Evolutionary conservation across 2,888 invertebrate genomes (phyloP), one percentile per base, ranked within the genome.

Genomic region (Pycnomerus fuliginosus): DNA sequence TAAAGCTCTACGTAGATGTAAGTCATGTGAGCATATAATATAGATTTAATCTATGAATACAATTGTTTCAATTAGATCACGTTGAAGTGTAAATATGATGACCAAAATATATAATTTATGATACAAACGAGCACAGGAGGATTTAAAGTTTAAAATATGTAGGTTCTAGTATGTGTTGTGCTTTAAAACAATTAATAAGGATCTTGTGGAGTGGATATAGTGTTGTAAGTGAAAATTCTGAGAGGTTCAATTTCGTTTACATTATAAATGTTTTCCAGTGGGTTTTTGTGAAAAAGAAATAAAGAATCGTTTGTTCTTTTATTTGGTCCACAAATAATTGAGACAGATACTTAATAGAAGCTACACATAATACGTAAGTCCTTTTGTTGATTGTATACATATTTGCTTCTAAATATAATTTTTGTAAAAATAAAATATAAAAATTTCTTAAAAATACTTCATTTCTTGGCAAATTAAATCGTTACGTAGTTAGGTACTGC

Each of bases 161-260:
- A 56, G 52, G 37, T 43, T 49, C 52, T 60, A 61, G 58, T 62
- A 54, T 55, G 53, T 60, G 55, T 60, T 58, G 62, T 62, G 59
- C 57, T 62, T 60, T 54, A 49, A 53, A 56, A 41, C 53, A 52
- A 49, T 55, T 55, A 55, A 54, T 56, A 58, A 60, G 54, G 41
- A 49, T 40, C 52, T 52, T 53, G 54, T 59, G 52, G 60, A 61
- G 58, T 61, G 61, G 52, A 58, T 59, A 57, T 61, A 61, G 58
- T 58, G 52, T 57, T 60, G 59, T 61, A 57, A 55, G 45, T 47
- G 43, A 39, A 54, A 51, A 46, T 56, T 55, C 50, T 56, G 55
- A 55, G 50, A 57, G 57, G 20, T 24, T 31, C 37, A 27, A 44
- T 30, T 46, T 49, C 34, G 36, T 44, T 42, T 39, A 46, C 28